A percentile compares a stretch with the other conserved stretches of the same genome.
These are phyloP conservation scores for Syngnathus floridae DNA, from an alignment of 2,113 vertebrate genomes.

Conservation along the genomic window DNA sequence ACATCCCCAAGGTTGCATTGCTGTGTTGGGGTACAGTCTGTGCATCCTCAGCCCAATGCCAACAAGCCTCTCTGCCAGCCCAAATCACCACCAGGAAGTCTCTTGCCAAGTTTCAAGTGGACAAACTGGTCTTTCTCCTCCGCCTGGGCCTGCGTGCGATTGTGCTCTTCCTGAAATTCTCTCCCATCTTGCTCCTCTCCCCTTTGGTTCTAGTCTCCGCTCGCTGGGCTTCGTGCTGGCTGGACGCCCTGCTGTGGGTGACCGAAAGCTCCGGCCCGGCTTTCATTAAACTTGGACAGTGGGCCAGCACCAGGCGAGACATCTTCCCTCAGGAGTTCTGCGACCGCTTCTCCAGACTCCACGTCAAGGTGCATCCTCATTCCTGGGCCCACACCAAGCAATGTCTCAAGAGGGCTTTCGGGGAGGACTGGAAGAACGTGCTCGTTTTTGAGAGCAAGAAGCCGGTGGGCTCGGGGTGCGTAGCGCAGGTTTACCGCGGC, in stretches of 20 bases:
- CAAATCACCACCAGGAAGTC: slow-evolving; percentile 43
- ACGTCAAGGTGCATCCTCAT: slow-evolving; percentile 80
- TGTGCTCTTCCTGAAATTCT: slow-evolving; percentile 78
- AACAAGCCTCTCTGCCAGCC: slow-evolving; percentile 33
- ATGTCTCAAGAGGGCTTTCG: slow-evolving; percentile 79
- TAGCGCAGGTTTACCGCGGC: slow-evolving; percentile 91
- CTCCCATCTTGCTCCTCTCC: slow-evolving; percentile 79
- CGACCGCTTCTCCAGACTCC: slow-evolving; percentile 79
- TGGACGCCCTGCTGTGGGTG: slow-evolving; percentile 79
- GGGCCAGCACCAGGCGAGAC: slow-evolving; percentile 91
- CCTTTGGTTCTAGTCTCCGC: slow-evolving; percentile 76
- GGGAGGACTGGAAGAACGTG: slow-evolving; percentile 74
- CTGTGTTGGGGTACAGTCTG: slow-evolving; percentile 56
- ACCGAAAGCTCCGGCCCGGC: slow-evolving; percentile 85
- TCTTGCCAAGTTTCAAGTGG: slow-evolving; percentile 66
- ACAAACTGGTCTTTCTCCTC: slow-evolving; percentile 62
- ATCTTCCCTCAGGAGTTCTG: slow-evolving; percentile 87
- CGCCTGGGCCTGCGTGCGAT: slow-evolving; percentile 73
- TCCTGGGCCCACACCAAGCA: slow-evolving; percentile 81
- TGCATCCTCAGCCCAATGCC: slow-evolving; percentile 35
- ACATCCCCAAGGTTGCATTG: slow-evolving; percentile 65
- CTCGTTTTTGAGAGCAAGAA: slow-evolving; percentile 79
- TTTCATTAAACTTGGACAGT: slow-evolving; percentile 90
- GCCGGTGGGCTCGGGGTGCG: slow-evolving; percentile 86
- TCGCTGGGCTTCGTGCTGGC: slow-evolving; percentile 65